Evolutionary conservation across 2,113 vertebrate species (phyloP).

Genomic region (Austrofundulus limnaeus): DNA sequence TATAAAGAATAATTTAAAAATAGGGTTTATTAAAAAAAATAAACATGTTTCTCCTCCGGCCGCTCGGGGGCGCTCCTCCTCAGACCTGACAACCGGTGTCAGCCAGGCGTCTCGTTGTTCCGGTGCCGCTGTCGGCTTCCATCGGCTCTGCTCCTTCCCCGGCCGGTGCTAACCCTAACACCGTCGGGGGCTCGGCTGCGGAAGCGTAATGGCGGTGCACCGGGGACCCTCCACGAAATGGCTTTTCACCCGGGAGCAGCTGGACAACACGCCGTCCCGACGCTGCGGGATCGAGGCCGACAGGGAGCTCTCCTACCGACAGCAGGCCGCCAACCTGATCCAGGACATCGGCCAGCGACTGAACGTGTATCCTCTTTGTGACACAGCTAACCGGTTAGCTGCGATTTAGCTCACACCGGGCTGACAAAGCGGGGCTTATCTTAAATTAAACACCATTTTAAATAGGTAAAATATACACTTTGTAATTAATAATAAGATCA

Average conservation of each 20-base stretch:
- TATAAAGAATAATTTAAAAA: no score
- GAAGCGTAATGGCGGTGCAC: constrained; percentile 83
- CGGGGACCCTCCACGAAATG: constrained; percentile 88
- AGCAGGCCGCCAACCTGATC: constrained; percentile 96
- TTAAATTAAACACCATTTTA: no score
- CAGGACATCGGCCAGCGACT: constrained; percentile 97
- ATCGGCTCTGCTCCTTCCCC: no score
- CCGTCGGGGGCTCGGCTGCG: constrained; percentile 63
- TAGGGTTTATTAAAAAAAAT: no score
- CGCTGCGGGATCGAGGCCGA: constrained; percentile 93
- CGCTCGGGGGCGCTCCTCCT: constrained; percentile 9
- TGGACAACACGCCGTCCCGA: constrained; percentile 92
- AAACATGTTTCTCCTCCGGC: neutral
- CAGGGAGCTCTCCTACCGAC: constrained; percentile 93
- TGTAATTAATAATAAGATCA: neutral
- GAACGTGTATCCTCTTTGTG: constrained; percentile 93
- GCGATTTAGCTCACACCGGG: constrained; percentile 3
- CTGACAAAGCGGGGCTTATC: constrained; percentile 9
- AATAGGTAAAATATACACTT: no score
- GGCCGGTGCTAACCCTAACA: constrained; percentile 40
- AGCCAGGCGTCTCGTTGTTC: constrained; percentile 32
- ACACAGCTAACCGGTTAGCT: constrained; percentile 11
- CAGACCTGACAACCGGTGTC: neutral
- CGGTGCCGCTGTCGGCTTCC: constrained; percentile 45
- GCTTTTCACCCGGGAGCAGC: constrained; percentile 96